These are phyloP conservation scores for Clarias magur DNA, from an alignment of 2,113 vertebrate species.

Conservation along the genomic window DNA sequence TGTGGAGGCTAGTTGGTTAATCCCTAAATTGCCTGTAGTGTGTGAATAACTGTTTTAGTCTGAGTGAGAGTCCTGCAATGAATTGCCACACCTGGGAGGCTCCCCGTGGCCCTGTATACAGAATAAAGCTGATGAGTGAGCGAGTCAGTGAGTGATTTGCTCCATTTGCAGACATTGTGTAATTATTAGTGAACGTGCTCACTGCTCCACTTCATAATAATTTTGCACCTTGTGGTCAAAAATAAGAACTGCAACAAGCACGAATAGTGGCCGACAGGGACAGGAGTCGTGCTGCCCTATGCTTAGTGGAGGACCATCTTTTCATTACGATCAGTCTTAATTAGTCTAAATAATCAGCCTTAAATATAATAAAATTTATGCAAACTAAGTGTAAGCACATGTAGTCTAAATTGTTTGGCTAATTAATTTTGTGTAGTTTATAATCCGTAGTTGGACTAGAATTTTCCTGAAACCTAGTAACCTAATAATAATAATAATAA, in stretches of 20 bases:
- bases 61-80: too few relatives aligned
- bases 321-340: neutral
- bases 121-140: too few relatives aligned
- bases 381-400: neutral
- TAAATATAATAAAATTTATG: neutral
- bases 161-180: neutral
- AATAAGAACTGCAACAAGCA: neutral
- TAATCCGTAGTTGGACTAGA: neutral
- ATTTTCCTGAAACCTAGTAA: neutral
- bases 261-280: neutral
- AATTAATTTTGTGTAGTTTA: neutral
- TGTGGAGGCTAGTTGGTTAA: too few relatives aligned
- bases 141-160: neutral
- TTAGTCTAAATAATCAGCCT: neutral
- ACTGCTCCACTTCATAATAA: neutral
- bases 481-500: neutral
- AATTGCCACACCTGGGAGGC: too few relatives aligned
- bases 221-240: neutral
- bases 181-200: neutral
- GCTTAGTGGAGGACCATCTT: neutral
- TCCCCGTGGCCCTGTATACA: too few relatives aligned
- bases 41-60: too few relatives aligned
- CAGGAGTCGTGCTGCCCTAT: neutral
- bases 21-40: too few relatives aligned
- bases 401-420: neutral